Evolutionary conservation across 2,797 vertebrate species (phyloP).

Genomic region (Arrhamphus sclerolepis): DNA sequence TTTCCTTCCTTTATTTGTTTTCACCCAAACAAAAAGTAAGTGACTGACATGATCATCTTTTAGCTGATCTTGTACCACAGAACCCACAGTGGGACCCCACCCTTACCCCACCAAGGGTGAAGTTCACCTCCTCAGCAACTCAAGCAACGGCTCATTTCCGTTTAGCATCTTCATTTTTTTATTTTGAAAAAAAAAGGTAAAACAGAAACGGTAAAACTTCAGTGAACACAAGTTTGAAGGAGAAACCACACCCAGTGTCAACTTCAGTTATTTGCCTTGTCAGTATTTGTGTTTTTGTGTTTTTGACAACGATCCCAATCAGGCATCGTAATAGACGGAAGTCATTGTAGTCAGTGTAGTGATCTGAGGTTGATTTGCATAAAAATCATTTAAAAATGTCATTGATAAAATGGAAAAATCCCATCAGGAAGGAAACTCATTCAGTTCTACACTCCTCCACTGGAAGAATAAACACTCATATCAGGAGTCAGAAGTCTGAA

Average conservation of each 20-base stretch:
- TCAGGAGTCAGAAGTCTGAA: neutral
- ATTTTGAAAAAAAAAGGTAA: slow-evolving; percentile 13
- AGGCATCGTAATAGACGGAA: too few species aligned
- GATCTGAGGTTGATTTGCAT: neutral
- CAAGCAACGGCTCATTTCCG: slow-evolving; percentile 32
- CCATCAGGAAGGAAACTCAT: neutral
- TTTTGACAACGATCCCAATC: neutral
- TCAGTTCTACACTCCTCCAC: neutral
- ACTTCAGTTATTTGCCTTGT: neutral
- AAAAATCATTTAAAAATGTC: slow-evolving; percentile 7
- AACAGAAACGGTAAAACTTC: slow-evolving; percentile 24
- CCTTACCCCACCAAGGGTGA: slow-evolving; percentile 18
- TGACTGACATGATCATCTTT: neutral
- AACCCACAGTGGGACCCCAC: slow-evolving; percentile 39
- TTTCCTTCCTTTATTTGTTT: slow-evolving; percentile 7
- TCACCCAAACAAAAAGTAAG: neutral
- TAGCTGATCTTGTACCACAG: slow-evolving; percentile 3
- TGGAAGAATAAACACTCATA: neutral
- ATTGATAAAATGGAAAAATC: neutral
- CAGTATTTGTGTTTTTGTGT: neutral
- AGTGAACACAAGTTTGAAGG: neutral
- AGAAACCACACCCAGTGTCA: slow-evolving; percentile 16
- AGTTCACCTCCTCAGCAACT: neutral
- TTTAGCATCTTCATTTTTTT: slow-evolving; percentile 17
- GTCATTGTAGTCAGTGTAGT: neutral